Conservation (phyloP, 1,140 invertebrate genomes). For the Dreissena polymorpha region DNA sequence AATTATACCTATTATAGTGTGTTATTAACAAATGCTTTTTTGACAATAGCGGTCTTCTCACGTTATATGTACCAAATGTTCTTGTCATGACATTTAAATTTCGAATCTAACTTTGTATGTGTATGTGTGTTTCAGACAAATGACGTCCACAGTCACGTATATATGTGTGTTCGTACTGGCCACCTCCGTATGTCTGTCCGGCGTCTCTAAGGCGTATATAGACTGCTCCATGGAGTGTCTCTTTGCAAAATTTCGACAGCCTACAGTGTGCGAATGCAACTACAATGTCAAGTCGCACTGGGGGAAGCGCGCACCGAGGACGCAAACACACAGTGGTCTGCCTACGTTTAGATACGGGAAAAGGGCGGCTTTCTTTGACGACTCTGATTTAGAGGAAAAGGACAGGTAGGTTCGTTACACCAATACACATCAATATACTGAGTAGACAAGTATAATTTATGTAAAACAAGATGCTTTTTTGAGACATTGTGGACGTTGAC, state of each 20-base stretch:
- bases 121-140: constrained; percentile 30
- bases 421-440: too few species aligned
- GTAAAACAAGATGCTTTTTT: too few species aligned
- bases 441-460: too few species aligned
- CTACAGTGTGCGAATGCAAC: constrained; percentile 42
- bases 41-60: too few species aligned
- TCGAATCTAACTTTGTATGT: not conserved
- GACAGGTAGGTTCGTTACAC: not conserved
- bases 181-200: constrained; percentile 32
- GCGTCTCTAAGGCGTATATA: constrained; percentile 28
- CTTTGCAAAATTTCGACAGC: constrained; percentile 41
- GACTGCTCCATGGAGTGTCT: constrained; percentile 54
- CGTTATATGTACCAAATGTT: too few species aligned
- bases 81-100: too few species aligned
- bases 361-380: constrained; percentile 10
- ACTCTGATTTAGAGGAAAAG: constrained; percentile 8
- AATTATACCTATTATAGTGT: too few species aligned
- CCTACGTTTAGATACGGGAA: constrained; percentile 48
- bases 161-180: constrained; percentile 32
- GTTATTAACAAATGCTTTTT: too few species aligned
- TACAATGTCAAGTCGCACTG: constrained; percentile 35
- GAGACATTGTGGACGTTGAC: too few species aligned
- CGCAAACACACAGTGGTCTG: constrained; percentile 8
- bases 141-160: constrained; percentile 16
- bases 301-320: constrained; percentile 41